A percentile compares a stretch with the other conserved stretches of the same genome.
Conservation (phyloP, 2,113 vertebrate genomes). For the Tautogolabrus adspersus region DNA sequence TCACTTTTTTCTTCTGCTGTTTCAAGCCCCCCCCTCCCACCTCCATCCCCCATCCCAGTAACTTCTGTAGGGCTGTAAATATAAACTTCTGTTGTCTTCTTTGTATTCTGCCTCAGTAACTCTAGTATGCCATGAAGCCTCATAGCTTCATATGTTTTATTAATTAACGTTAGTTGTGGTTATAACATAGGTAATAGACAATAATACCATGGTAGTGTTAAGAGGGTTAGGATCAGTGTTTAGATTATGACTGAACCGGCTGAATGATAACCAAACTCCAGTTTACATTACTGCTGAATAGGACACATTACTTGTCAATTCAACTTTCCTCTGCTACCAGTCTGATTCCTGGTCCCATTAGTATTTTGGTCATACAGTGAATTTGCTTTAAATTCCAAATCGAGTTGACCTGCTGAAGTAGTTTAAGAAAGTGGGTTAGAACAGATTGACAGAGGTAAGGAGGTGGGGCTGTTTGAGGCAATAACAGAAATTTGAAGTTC, state of each 20-base stretch:
- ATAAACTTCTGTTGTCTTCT: conserved; percentile 53
- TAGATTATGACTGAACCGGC: conserved; percentile 6
- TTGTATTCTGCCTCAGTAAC: conserved; percentile 20
- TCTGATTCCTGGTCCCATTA: conserved; percentile 8
- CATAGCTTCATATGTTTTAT: conserved; percentile 7
- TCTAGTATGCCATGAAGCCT: conserved; percentile 1
- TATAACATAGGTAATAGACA: not conserved
- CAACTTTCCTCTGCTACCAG: conserved; percentile 2
- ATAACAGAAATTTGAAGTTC: conserved; percentile 49
- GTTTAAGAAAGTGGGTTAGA: conserved; percentile 53
- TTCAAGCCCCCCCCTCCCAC: not conserved
- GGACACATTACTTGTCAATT: not conserved
- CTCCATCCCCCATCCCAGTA: conserved; percentile 14
- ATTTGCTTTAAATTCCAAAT: conserved; percentile 2
- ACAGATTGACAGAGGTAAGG: conserved; percentile 56
- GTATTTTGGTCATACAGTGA: conserved; percentile 27
- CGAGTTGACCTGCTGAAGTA: conserved; percentile 52
- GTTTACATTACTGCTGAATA: conserved; percentile 1
- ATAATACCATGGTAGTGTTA: not conserved
- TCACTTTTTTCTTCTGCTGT: conserved; percentile 35
- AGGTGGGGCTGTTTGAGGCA: conserved; percentile 31
- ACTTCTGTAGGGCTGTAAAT: conserved; percentile 61
- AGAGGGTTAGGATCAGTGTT: conserved; percentile 30
- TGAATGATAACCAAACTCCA: not conserved
- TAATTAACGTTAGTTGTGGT: not conserved